Percentiles rank a stretch among this genome's conserved stretches.
These are phyloP conservation scores for Corapipo altera DNA, from an alignment of 2,113 vertebrate genomes.

Conservation along the genomic window DNA sequence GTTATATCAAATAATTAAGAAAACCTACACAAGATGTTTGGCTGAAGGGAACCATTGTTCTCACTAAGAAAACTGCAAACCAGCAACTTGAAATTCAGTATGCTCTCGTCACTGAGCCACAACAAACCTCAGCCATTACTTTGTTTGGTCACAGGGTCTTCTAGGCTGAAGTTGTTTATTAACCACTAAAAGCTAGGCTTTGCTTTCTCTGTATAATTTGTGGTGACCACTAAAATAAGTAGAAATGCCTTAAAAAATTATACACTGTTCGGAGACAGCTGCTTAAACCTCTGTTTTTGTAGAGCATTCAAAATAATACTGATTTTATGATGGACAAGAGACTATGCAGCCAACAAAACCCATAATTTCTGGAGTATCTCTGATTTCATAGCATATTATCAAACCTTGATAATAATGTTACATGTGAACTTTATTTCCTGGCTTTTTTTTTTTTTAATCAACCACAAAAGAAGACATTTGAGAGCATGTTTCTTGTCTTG, in stretches of 20 bases:
- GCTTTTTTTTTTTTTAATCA: neutral
- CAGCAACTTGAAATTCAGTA: neutral
- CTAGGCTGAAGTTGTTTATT: slow-evolving; percentile 14
- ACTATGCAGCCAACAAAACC: neutral
- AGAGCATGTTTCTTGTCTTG: neutral
- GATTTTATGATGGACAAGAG: neutral
- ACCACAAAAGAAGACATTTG: neutral
- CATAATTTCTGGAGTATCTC: slow-evolving; percentile 7
- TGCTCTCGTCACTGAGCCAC: neutral
- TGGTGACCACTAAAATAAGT: neutral
- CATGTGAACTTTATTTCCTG: neutral
- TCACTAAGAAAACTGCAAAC: neutral
- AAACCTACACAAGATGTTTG: neutral
- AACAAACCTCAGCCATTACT: neutral
- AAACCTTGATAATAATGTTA: neutral
- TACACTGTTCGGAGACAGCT: neutral
- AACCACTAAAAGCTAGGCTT: slow-evolving; percentile 7
- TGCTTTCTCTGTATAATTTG: neutral
- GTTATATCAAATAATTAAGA: neutral
- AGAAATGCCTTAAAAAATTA: slow-evolving; percentile 27
- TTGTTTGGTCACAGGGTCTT: neutral
- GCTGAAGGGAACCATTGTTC: neutral
- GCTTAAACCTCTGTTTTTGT: neutral
- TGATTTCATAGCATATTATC: neutral
- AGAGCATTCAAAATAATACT: neutral